Conservation (phyloP, 1,140 invertebrate genomes). For the Meloidogyne chitwoodi region DNA sequence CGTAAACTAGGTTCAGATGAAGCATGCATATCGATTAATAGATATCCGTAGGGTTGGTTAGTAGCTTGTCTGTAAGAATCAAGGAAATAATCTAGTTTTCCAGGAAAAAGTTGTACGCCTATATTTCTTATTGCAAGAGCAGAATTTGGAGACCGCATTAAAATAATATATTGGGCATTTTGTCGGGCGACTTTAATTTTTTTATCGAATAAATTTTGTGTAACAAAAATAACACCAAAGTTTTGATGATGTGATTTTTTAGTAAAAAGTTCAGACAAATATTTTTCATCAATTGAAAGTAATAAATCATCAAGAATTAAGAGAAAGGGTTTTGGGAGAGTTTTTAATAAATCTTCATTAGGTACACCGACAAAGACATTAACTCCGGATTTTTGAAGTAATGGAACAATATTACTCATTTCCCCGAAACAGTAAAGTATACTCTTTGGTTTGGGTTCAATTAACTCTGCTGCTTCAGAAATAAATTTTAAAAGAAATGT, state of each 20-base stretch:
- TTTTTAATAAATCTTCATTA: not conserved
- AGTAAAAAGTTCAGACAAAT: slow-evolving; percentile 11
- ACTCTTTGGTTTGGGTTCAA: not conserved
- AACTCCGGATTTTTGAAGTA: slow-evolving; percentile 2
- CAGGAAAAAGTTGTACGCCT: slow-evolving; percentile 2
- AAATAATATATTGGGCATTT: slow-evolving; percentile 1
- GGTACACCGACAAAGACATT: slow-evolving; percentile 8
- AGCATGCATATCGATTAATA: slow-evolving; percentile 13
- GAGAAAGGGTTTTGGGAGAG: not conserved
- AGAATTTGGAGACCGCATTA: slow-evolving; percentile 13
- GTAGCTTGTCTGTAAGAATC: slow-evolving; percentile 9
- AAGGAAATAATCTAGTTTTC: slow-evolving; percentile 4
- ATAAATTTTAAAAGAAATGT: slow-evolving; percentile 3
- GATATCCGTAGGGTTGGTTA: not conserved
- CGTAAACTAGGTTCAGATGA: not conserved
- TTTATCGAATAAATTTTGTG: slow-evolving; percentile 7
- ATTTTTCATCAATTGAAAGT: slow-evolving; percentile 1
- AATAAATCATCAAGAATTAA: slow-evolving; percentile 14
- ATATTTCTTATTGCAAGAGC: not conserved
- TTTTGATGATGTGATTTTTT: slow-evolving; percentile 14
- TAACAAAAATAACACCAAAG: not conserved
- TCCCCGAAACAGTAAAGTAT: slow-evolving; percentile 19
- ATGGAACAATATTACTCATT: slow-evolving; percentile 4
- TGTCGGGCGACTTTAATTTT: slow-evolving; percentile 4
- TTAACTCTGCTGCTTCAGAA: not conserved